A percentile compares a stretch with the other conserved stretches of the same genome.
Conservation (phyloP, 2,797 vertebrate genomes). For the Scyliorhinus canicula region DNA sequence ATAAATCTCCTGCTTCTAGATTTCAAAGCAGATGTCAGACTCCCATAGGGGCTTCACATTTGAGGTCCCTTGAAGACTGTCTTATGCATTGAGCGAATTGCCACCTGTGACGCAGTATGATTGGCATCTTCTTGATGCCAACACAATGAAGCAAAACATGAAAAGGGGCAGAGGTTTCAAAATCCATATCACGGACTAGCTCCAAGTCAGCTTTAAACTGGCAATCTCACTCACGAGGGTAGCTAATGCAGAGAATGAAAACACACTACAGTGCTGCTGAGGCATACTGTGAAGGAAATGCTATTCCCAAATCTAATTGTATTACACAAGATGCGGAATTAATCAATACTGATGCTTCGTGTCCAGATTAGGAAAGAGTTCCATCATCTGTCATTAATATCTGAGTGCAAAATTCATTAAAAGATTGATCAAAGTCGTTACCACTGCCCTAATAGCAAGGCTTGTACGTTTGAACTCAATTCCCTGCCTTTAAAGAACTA, state of each 20-base stretch:
- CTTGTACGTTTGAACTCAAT: neutral
- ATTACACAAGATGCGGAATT: neutral
- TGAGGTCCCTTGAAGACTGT: neutral
- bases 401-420: neutral
- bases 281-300: neutral
- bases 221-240: neutral
- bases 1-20: neutral
- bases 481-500: neutral
- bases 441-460: neutral
- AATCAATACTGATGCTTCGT: neutral
- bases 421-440: neutral
- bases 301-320: neutral
- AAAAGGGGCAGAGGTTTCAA: neutral
- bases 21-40: neutral
- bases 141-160: neutral
- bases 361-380: neutral
- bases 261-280: neutral
- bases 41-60: neutral
- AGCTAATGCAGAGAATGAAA: neutral
- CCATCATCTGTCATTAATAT: neutral
- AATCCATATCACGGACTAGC: neutral
- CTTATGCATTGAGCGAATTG: neutral
- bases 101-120: neutral
- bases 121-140: neutral
- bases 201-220: neutral